Conservation (phyloP, 2,888 invertebrate genomes). For the Aporophyla lueneburgensis region DNA sequence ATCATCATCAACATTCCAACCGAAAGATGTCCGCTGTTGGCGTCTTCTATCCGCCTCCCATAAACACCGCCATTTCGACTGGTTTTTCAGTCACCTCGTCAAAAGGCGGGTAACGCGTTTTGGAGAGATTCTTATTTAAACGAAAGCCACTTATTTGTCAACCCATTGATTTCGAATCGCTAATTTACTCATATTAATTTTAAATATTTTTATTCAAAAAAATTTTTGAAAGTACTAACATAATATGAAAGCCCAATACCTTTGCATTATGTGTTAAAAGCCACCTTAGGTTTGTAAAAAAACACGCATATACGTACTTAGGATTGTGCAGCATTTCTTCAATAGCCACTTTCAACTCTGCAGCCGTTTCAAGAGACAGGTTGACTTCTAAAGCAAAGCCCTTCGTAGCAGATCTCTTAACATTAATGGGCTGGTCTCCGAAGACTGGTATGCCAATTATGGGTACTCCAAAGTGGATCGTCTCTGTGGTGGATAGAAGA, state of each 20-base stretch:
- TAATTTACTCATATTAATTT: background rate
- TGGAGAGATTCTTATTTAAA: no score
- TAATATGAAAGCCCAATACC: no score
- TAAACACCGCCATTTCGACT: no score
- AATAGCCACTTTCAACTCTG: constrained; percentile 72
- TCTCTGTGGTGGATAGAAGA: constrained; percentile 79
- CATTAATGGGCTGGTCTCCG: constrained; percentile 80
- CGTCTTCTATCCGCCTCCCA: no score
- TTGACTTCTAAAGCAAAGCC: constrained; percentile 76
- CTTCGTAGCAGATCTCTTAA: constrained; percentile 72
- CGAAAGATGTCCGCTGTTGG: no score
- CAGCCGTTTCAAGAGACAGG: constrained; percentile 64
- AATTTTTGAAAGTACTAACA: no score
- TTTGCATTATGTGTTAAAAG: no score
- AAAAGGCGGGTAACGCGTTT: no score
- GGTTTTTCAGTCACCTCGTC: background rate
- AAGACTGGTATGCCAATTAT: constrained; percentile 81
- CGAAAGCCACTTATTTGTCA: background rate
- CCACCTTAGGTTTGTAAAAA: no score
- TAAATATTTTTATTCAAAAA: no score
- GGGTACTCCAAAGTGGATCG: constrained; percentile 79
- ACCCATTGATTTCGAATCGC: background rate
- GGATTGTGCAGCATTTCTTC: constrained; percentile 71
- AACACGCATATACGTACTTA: constrained; percentile 66
- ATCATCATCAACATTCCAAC: no score